phyloP scores from a whole-genome alignment of 2,797 vertebrate genomes.

The Fratercula arctica region DNA sequence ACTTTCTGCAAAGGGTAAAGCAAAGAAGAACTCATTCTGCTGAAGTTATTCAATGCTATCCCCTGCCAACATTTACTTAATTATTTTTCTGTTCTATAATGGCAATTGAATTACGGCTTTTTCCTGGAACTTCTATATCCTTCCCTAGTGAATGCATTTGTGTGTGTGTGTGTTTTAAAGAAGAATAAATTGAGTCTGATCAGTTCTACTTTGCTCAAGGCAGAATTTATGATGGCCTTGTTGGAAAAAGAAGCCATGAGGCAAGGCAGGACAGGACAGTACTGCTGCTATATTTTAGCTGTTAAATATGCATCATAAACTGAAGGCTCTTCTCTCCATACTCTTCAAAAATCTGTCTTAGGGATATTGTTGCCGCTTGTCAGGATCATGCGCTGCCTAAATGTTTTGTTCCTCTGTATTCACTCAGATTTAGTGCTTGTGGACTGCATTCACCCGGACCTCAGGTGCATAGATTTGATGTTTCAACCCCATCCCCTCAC shows the following conservation, averaged over 20 bases:
- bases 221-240: constrained; percentile 59
- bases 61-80: constrained; percentile 68
- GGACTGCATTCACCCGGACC: background rate
- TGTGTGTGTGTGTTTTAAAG: constrained; percentile 27
- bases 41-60: constrained; percentile 56
- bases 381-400: background rate
- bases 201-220: constrained; percentile 43
- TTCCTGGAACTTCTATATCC: constrained; percentile 63
- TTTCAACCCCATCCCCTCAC: background rate
- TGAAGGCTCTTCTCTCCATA: background rate
- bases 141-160: constrained; percentile 43
- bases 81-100: constrained; percentile 66
- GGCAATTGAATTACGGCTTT: constrained; percentile 66
- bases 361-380: background rate
- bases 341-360: background rate
- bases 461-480: background rate
- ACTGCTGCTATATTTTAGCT: constrained; percentile 19
- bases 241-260: constrained; percentile 6
- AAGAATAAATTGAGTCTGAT: constrained; percentile 47
- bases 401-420: background rate
- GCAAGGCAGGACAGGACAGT: background rate
- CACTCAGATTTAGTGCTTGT: background rate
- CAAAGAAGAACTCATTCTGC: constrained; percentile 39
- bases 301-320: constrained; percentile 40
- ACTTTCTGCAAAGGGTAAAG: constrained; percentile 49